Base-by-base conservation (phyloP, 2,888 invertebrate genomes). In the Drosophila mulleri region DNA sequence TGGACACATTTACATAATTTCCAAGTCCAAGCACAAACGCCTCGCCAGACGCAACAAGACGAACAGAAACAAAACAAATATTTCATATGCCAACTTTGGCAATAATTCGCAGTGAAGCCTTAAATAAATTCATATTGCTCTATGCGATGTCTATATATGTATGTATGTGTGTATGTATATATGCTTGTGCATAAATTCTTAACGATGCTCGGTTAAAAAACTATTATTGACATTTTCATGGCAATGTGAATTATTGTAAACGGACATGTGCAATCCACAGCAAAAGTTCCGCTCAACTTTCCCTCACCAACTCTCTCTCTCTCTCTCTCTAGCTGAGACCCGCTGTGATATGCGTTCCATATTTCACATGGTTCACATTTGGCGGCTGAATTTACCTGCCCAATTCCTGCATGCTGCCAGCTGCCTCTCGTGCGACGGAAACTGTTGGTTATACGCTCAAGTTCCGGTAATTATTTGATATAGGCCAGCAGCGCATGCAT, bases 381-480 rank as follows among this genome's bases (percentile, higher is more conserved):
- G 59, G 62, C 50, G 63, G 73, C n/a, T 53, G 44, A 44, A 59
- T 67, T 71, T 42, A 62, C 72, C 72, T 58, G 44, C 54, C 23
- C 39, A 29, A 29, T 26, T 16, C 23, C 44, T 26, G 47, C 47
- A 16, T 47, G 47, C 29, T 18, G 64, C 50, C 60, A 3, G 56
- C n/a, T 42, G 60, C 50, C 68, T 67, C 70, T 68, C 58, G 59
- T 32, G 61, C 81, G 62, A 73, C 84, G 84, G 84, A 85, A 85
- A 77, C 84, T 72, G 82, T 86, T 86, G 84, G 84, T 85, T 85
- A 85, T 85, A 82, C 77, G 84, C 75, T 77, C 77, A 74, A 85
- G 84, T 85, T 85, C 84, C 84, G 84, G 86, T 84, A 85, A 85
- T 85, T 85, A 85, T 85, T 84, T 85, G 84, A 85, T 86, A 85